Evolutionary conservation across 2,113 vertebrate genomes (phyloP).

Genomic region (Chaenogobius annularis): DNA sequence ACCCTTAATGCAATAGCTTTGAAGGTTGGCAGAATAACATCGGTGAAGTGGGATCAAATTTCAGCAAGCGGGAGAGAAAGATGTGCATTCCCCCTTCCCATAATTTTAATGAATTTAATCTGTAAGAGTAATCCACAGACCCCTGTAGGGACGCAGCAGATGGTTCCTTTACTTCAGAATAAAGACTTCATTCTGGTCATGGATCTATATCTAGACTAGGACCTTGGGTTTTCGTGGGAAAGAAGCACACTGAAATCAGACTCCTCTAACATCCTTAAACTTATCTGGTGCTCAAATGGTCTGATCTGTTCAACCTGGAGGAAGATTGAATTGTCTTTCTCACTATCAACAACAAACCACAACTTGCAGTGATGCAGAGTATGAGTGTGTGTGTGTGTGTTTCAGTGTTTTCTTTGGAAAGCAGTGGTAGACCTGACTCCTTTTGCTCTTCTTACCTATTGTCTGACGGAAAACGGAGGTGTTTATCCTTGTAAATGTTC

Average conservation of each 20-base stretch:
- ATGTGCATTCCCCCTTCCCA: not conserved
- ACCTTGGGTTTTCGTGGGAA: not conserved
- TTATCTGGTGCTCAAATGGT: not conserved
- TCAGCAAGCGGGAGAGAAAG: conserved; percentile 29
- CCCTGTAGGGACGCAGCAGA: conserved; percentile 56
- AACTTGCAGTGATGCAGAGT: too few species aligned
- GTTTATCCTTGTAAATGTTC: not conserved
- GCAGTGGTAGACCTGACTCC: conserved; percentile 13
- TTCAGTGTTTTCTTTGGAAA: conserved; percentile 37
- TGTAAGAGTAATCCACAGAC: conserved; percentile 50
- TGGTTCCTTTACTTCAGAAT: conserved; percentile 44
- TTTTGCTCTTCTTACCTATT: conserved; percentile 15
- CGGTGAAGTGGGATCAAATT: conserved; percentile 41
- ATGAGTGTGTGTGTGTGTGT: too few species aligned
- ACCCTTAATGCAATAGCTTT: conserved; percentile 13
- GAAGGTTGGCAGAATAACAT: conserved; percentile 10
- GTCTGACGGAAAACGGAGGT: conserved; percentile 5
- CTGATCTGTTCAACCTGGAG: conserved; percentile 21
- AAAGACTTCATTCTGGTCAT: conserved; percentile 40
- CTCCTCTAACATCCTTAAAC: not conserved
- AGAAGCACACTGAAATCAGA: not conserved
- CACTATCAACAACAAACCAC: conserved; percentile 48
- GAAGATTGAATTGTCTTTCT: conserved; percentile 25
- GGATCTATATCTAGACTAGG: not conserved
- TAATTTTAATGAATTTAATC: conserved; percentile 39